These are phyloP conservation scores for Ginglymostoma cirratum DNA, from an alignment of 2,113 vertebrate genomes.

Conservation along the genomic window DNA sequence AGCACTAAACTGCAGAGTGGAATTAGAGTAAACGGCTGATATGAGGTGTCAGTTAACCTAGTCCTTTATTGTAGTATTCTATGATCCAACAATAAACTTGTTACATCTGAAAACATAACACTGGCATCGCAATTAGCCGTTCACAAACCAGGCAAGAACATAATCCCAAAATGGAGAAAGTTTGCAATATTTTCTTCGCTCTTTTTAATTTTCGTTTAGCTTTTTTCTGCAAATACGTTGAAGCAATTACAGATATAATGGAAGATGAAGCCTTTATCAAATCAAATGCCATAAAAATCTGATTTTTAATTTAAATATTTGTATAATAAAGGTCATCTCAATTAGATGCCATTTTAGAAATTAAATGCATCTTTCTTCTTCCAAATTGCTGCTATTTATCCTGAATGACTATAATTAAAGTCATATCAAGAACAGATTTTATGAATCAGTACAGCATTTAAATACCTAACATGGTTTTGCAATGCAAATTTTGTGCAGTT, in stretches of 20 bases:
- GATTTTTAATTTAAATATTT: slow-evolving; percentile 44
- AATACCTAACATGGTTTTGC: slow-evolving; percentile 1
- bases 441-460: slow-evolving; percentile 36
- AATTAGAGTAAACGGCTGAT: neutral
- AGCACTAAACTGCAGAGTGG: neutral
- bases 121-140: neutral
- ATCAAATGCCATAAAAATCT: slow-evolving; percentile 24
- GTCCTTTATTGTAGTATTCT: neutral
- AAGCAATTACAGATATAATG: slow-evolving; percentile 28
- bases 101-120: neutral
- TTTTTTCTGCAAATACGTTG: neutral
- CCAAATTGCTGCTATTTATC: slow-evolving; percentile 54
- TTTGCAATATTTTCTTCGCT: neutral
- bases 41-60: neutral
- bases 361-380: slow-evolving; percentile 51
- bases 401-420: slow-evolving; percentile 61
- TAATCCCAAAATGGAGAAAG: neutral
- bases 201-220: neutral
- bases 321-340: slow-evolving; percentile 56
- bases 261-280: slow-evolving; percentile 20
- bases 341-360: slow-evolving; percentile 49
- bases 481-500: slow-evolving; percentile 31
- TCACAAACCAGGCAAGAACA: neutral
- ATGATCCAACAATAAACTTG: neutral
- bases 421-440: slow-evolving; percentile 47